phyloP scores from a whole-genome alignment of 2,797 vertebrate species.

The Enteromius viviparus region DNA sequence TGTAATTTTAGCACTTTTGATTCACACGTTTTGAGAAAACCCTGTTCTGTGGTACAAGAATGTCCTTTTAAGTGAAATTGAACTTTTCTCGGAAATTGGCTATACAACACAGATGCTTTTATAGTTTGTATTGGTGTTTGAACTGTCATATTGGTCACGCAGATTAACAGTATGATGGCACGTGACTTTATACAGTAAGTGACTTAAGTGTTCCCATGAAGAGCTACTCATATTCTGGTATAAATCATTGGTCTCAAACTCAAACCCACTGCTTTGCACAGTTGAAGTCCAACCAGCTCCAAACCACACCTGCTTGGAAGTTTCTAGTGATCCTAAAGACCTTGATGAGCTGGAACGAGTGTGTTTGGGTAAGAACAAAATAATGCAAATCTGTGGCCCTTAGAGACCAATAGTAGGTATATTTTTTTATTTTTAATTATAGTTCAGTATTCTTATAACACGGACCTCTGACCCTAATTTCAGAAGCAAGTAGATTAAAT shows the following conservation, averaged over 20 bases:
- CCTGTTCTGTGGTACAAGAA: background rate
- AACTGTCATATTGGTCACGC: background rate
- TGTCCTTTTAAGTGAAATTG: background rate
- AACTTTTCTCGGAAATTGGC: background rate
- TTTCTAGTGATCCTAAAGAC: no score
- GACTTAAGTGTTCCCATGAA: background rate
- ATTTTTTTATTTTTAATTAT: background rate
- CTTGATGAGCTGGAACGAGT: no score
- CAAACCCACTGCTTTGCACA: no score
- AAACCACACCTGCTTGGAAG: no score
- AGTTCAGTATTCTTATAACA: background rate
- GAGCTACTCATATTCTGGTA: background rate
- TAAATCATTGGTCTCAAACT: background rate
- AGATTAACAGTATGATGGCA: background rate
- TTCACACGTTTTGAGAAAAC: background rate
- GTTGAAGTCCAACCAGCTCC: no score
- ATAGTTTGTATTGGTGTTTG: background rate
- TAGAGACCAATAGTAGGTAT: no score
- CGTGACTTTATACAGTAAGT: background rate
- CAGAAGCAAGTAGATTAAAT: background rate
- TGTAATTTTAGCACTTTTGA: background rate
- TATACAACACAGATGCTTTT: background rate
- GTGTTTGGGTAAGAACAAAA: no score
- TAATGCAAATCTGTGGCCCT: no score
- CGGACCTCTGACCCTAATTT: background rate